These are phyloP conservation scores for Arenicola marina DNA, from an alignment of 2,888 invertebrate genomes.

Conservation along the genomic window DNA sequence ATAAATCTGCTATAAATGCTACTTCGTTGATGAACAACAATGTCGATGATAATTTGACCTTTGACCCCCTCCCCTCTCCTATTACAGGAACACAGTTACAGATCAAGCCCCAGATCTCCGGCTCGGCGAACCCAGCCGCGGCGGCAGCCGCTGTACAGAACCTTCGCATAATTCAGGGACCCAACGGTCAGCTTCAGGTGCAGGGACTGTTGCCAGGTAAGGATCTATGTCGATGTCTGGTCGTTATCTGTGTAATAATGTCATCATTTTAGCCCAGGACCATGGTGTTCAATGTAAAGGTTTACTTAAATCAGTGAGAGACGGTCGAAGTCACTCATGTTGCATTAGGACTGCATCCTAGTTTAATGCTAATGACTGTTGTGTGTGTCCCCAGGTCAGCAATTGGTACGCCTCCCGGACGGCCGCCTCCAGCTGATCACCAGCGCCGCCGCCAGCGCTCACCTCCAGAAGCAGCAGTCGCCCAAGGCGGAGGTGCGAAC, in stretches of 20 bases:
- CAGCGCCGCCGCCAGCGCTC: slow-evolving; percentile 38
- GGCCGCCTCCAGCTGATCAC: slow-evolving; percentile 85
- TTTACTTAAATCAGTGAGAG: no score
- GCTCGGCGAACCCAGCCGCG: slow-evolving; percentile 1
- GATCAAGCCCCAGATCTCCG: background rate
- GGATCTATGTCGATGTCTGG: no score
- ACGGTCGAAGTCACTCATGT: no score
- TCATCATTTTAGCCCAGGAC: no score
- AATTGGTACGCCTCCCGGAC: slow-evolving; percentile 89
- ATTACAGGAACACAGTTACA: background rate
- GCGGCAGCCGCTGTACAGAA: slow-evolving; percentile 39
- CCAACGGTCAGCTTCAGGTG: slow-evolving; percentile 90
- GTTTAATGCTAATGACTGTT: background rate
- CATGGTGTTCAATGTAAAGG: no score
- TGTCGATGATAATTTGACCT: background rate
- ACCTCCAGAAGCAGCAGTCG: background rate
- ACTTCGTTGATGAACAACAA: no score
- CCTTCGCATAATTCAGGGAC: slow-evolving; percentile 84
- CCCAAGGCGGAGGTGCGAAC: no score
- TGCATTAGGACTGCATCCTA: no score
- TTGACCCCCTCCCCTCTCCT: background rate
- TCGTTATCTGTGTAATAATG: no score
- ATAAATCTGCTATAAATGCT: no score
- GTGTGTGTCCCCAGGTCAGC: slow-evolving; percentile 67
- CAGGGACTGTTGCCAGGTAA: slow-evolving; percentile 83